Percentiles rank a stretch among this genome's conserved stretches.
phyloP scores from a whole-genome alignment of 2,113 vertebrate species.

The Mastomys natalensis region DNA sequence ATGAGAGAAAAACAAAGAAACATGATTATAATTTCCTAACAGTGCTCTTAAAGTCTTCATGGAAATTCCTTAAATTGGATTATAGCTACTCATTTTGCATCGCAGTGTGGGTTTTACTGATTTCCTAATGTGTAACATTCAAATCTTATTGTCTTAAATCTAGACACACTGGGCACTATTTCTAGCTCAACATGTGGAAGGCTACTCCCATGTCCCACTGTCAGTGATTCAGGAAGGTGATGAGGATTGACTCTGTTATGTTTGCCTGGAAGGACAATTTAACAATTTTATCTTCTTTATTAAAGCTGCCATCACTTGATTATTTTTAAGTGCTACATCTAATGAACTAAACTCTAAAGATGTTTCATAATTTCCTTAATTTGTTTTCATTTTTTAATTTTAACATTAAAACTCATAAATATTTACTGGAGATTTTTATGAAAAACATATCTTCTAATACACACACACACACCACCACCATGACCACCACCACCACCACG shows the following conservation, averaged over 20 bases:
- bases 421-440: not conserved
- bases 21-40: not conserved
- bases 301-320: not conserved
- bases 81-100: slow-evolving; percentile 59
- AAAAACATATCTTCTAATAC: not conserved
- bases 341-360: not conserved
- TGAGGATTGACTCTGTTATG: not conserved
- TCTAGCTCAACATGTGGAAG: not conserved
- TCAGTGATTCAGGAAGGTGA: not conserved
- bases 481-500: not conserved
- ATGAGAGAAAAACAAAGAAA: not conserved
- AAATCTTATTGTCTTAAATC: slow-evolving; percentile 50
- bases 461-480: not conserved
- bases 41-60: slow-evolving; percentile 59
- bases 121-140: slow-evolving; percentile 60
- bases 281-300: slow-evolving; percentile 23
- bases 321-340: not conserved
- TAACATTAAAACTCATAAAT: slow-evolving; percentile 7
- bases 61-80: slow-evolving; percentile 55
- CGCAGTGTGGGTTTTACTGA: slow-evolving; percentile 58
- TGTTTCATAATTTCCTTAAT: slow-evolving; percentile 14
- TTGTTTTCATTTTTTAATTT: not conserved
- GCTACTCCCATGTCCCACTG: not conserved
- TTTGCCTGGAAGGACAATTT: not conserved
- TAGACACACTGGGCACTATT: slow-evolving; percentile 4